Evolutionary conservation across 2,888 invertebrate species (phyloP), one percentile per base, ranked within the genome.

Genomic region (Eubasilissa splendida): DNA sequence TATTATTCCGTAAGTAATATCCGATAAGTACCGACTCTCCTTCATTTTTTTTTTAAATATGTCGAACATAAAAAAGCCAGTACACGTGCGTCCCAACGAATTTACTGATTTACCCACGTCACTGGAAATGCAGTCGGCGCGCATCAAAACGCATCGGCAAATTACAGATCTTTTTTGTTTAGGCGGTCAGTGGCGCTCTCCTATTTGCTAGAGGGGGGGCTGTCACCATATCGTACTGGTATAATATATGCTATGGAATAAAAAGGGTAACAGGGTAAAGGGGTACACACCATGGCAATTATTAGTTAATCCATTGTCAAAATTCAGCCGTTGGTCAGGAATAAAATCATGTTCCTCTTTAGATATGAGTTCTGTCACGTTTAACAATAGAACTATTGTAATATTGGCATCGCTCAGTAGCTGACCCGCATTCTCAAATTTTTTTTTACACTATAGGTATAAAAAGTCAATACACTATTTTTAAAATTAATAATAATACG

Each of bases 131-230:
- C 68, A 68, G 50, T 68, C 68, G 68, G 68, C 68, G 68, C n/a
- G 68, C 68, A 68, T 68, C 68, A 68, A 68, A 68, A 68, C 68
- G 50, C 68, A 68, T 68, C 68, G 68, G 68, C 68, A 68, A 68
- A 68, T 68, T 68, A 68, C 68, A 68, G 42, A 14, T 50, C n/a
- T 68, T 68, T 68, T 66, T 68, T 68, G 14, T 4, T 68, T 50
- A 63, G 68, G 68, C 68, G 68, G 68, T 68, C 68, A 68, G 50
- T 9, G 68, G 68, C 63, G 63, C 63, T 11, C 7, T 31, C n/a
- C 42, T 68, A 50, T 12, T 50, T 68, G n/a, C 68, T 68, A 50
- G 42, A 68, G 50, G 14, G 14, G 14, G 7, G 14, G n/a, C 2
- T 11, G 50, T n/a, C 14, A 12, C 8, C 1, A n/a, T 8, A n/a